Percentiles rank a stretch among this genome's conserved stretches.
These are phyloP conservation scores for Leucopsar rothschildi DNA, from an alignment of 2,113 vertebrate genomes.

Conservation along the genomic window DNA sequence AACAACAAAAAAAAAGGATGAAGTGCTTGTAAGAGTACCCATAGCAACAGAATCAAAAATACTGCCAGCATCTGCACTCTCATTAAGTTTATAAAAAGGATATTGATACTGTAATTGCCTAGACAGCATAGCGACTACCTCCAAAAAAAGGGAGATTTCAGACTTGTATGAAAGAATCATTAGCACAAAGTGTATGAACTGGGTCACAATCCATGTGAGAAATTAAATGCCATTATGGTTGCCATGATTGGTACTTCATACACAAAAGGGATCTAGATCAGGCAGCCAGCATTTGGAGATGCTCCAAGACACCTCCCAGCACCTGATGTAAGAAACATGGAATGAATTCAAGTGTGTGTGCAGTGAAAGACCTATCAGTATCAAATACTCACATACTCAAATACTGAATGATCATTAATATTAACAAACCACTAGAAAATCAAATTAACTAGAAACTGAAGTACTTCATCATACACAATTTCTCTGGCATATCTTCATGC, in stretches of 20 bases:
- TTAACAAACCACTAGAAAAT: not conserved
- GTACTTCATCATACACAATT: not conserved
- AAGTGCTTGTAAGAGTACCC: not conserved
- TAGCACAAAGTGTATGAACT: not conserved
- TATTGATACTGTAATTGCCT: not conserved
- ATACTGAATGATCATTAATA: not conserved
- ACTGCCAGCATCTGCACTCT: not conserved
- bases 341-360: not conserved
- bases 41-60: slow-evolving; percentile 13
- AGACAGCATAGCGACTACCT: not conserved
- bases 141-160: not conserved
- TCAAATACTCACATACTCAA: not conserved
- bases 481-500: not conserved
- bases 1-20: not conserved
- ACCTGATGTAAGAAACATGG: not conserved
- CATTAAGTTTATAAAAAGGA: not conserved
- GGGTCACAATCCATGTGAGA: not conserved
- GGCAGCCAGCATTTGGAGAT: not conserved
- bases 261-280: not conserved
- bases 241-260: not conserved
- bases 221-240: not conserved
- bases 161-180: not conserved
- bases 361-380: not conserved
- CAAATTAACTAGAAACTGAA: not conserved
- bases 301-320: not conserved